Percentiles rank a stretch among this genome's conserved stretches.
phyloP scores from a whole-genome alignment of 2,797 vertebrate genomes.

The Channallabes apus region DNA sequence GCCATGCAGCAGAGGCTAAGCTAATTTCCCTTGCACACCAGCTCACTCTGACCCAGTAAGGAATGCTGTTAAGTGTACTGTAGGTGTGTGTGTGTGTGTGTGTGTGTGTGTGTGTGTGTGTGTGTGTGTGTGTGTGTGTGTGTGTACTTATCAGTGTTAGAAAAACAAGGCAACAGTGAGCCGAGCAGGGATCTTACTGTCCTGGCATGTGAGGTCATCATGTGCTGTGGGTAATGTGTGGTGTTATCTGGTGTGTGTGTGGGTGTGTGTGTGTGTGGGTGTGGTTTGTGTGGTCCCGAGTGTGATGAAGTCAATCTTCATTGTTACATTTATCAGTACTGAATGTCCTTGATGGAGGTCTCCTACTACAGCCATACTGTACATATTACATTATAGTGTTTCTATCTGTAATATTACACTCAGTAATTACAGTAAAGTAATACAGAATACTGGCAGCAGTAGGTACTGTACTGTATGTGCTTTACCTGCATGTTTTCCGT shows the following conservation, averaged over 20 bases:
- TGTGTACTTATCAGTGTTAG: not conserved
- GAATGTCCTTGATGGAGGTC: not conserved
- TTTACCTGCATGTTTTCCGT: constrained; percentile 98
- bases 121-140: not conserved
- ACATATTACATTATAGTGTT: not conserved
- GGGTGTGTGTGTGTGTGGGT: not conserved
- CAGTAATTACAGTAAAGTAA: not conserved
- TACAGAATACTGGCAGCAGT: not conserved
- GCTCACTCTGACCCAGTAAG: constrained; percentile 12
- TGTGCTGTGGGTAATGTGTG: not conserved
- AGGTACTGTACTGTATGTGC: not conserved
- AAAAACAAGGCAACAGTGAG: not conserved
- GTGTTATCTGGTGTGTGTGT: constrained; percentile 10
- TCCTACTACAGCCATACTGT: no score
- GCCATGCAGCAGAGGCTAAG: constrained; percentile 1
- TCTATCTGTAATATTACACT: not conserved
- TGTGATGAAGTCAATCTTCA: not conserved
- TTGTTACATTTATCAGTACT: not conserved
- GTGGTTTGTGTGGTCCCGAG: not conserved
- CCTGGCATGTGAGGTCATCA: constrained; percentile 12
- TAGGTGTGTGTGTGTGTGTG: not conserved
- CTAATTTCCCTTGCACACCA: not conserved
- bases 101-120: not conserved
- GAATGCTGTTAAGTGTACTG: constrained; percentile 8
- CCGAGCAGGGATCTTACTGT: not conserved